Evolutionary conservation across 37 sponge, comb jelly and placozoan genomes (phyloP).

Genomic region (Haliclona indistincta): DNA sequence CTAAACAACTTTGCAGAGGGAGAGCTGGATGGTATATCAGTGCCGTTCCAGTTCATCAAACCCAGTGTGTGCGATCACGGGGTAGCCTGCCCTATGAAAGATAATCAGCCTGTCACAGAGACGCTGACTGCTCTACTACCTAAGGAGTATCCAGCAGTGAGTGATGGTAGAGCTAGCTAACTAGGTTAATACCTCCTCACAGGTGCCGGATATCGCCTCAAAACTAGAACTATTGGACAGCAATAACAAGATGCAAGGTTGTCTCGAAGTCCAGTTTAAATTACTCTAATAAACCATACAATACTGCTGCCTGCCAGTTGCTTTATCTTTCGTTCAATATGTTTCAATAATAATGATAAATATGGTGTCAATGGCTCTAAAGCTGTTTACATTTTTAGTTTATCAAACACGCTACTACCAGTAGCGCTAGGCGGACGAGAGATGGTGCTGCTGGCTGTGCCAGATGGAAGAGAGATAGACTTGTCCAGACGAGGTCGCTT

Average conservation of each 20-base stretch:
- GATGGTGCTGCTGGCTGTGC: not conserved
- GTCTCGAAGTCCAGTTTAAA: constrained; percentile 30
- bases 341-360: too few relatives aligned
- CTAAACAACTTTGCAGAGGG: constrained; percentile 21
- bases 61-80: constrained; percentile 25
- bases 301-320: not conserved
- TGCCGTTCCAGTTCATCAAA: not conserved
- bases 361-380: too few relatives aligned
- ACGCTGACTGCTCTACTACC: not conserved
- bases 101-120: not conserved
- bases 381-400: not conserved
- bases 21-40: constrained; percentile 9
- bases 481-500: constrained; percentile 25
- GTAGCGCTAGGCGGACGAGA: not conserved
- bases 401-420: not conserved
- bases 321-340: not conserved
- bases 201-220: not conserved
- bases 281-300: constrained; percentile 4
- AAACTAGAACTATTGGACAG: not conserved
- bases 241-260: not conserved
- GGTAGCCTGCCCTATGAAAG: constrained; percentile 11
- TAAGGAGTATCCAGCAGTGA: constrained; percentile 7
- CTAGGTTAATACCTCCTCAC: not conserved
- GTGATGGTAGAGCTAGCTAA: not conserved
- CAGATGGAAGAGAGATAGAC: constrained; percentile 8